Conservation (phyloP, 2,113 vertebrate species). For the Oryzias melastigma region DNA sequence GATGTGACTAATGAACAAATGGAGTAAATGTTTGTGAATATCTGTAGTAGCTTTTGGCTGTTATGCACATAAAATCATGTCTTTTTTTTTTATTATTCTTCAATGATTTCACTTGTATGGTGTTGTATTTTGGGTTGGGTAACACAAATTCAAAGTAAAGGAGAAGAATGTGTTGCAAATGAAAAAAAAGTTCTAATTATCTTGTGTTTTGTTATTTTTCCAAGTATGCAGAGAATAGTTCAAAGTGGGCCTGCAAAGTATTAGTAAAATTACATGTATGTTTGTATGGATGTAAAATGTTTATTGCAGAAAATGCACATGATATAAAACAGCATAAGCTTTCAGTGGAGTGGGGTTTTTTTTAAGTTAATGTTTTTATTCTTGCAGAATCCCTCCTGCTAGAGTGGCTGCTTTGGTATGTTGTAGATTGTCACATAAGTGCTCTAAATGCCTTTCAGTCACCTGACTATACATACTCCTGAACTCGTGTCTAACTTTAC, state of each 20-base stretch:
- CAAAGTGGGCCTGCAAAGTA: conserved; percentile 17
- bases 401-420: not conserved
- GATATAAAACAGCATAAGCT: conserved; percentile 53
- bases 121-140: no score
- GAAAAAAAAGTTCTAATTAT: no score
- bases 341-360: conserved; percentile 26
- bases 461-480: conserved; percentile 29
- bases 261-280: conserved; percentile 5
- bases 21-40: conserved; percentile 36
- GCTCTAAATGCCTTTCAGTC: conserved; percentile 54
- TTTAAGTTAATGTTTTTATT: not conserved
- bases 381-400: not conserved
- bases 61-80: conserved; percentile 2
- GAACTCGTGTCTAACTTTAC: not conserved
- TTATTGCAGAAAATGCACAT: conserved; percentile 14
- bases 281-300: conserved; percentile 32
- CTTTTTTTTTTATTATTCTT: conserved; percentile 7
- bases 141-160: no score
- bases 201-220: not conserved
- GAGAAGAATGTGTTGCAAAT: no score
- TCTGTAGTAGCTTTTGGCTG: conserved; percentile 28
- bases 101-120: conserved; percentile 1
- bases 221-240: conserved; percentile 30
- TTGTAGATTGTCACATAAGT: conserved; percentile 31
- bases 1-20: conserved; percentile 16